phyloP scores from a whole-genome alignment of 2,113 vertebrate genomes.

The Megaceryle torquata region DNA sequence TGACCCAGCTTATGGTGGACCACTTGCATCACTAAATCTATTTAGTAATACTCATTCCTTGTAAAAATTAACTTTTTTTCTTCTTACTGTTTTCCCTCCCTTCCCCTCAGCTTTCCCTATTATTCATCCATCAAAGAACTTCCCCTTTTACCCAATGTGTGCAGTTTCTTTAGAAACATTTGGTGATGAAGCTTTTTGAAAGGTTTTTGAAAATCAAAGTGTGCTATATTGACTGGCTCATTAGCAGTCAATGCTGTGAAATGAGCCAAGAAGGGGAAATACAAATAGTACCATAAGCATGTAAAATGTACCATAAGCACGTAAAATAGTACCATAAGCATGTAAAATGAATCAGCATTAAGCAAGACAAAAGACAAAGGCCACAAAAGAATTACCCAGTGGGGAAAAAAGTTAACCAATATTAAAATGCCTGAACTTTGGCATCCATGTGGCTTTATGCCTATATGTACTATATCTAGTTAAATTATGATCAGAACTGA shows the following conservation, averaged over 20 bases:
- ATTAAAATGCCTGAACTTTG: neutral
- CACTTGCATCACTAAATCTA: neutral
- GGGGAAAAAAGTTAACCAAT: neutral
- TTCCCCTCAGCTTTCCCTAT: neutral
- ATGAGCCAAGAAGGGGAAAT: neutral
- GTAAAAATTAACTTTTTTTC: neutral
- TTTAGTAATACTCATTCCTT: neutral
- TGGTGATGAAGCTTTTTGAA: neutral
- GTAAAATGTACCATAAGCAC: conserved; percentile 14
- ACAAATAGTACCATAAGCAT: neutral
- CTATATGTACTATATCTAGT: neutral
- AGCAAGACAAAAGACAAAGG: neutral
- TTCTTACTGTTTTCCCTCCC: neutral
- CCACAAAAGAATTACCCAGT: neutral
- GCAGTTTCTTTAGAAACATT: neutral
- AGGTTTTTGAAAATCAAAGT: conserved; percentile 12
- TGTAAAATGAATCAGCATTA: conserved; percentile 5
- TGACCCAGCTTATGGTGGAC: neutral
- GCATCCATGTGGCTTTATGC: neutral
- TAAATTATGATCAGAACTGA: conserved; percentile 14
- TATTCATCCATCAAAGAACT: neutral
- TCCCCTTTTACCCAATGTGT: neutral
- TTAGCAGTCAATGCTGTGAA: conserved; percentile 43
- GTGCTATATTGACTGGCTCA: neutral
- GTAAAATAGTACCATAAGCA: neutral